These are phyloP conservation scores for Polyommatus icarus DNA, from an alignment of 2,888 invertebrate genomes.

Conservation along the genomic window DNA sequence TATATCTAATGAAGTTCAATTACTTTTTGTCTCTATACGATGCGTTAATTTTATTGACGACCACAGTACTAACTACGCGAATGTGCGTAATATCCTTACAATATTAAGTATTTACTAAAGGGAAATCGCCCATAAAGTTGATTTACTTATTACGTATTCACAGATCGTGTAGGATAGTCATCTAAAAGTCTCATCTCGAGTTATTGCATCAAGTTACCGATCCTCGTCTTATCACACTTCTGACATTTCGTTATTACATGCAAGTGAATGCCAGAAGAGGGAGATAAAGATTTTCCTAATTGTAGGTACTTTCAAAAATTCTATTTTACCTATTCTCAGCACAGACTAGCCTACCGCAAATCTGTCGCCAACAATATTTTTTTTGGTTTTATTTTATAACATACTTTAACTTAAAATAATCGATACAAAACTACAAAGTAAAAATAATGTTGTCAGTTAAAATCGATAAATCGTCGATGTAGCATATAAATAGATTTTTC, in stretches of 20 bases:
- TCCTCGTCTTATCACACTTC: not conserved
- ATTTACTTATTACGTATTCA: slow-evolving; percentile 12
- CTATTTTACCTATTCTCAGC: not conserved
- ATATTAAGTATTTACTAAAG: slow-evolving; percentile 43
- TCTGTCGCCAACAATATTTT: not conserved
- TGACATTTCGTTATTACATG: not conserved
- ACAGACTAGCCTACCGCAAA: slow-evolving; percentile 6
- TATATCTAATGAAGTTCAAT: not conserved
- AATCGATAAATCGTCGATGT: slow-evolving; percentile 3
- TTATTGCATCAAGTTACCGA: slow-evolving; percentile 4
- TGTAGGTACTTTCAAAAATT: not conserved
- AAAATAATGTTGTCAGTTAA: slow-evolving; percentile 6
- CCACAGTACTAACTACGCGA: slow-evolving; percentile 78
- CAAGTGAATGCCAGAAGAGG: not conserved
- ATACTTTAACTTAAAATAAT: slow-evolving; percentile 20
- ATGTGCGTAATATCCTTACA: slow-evolving; percentile 73
- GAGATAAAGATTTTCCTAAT: not conserved
- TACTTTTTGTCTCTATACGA: slow-evolving; percentile 45
- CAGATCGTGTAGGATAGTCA: slow-evolving; percentile 2
- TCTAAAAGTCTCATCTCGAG: slow-evolving; percentile 5
- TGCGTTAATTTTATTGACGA: slow-evolving; percentile 61
- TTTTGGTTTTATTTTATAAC: slow-evolving; percentile 1
- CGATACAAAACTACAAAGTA: slow-evolving; percentile 14
- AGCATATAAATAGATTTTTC: not conserved
- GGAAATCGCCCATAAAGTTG: slow-evolving; percentile 34